Evolutionary conservation across 2,797 vertebrate species (phyloP), one percentile per base, ranked within the genome.

Genomic region (Esox masquinongy): DNA sequence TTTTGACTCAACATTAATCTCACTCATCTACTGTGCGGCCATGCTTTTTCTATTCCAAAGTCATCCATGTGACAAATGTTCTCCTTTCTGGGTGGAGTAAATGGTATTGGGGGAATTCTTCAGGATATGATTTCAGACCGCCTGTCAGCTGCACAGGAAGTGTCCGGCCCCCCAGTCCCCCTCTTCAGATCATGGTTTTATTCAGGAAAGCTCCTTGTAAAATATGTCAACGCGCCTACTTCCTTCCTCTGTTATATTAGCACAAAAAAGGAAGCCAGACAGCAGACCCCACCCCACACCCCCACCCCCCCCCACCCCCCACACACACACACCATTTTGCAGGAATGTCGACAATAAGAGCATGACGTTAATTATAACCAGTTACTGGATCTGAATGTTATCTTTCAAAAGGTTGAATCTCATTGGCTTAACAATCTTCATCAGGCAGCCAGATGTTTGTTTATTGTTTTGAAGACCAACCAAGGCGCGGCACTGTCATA

Each of bases 131-230:
- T 82, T 79, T 92, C 88, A 93, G 86, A 79, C 74, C 75, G 79
- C 78, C 80, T 88, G 86, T 92, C 89, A 92, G 90, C 91, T 91
- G 87, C 86, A 87, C 74, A 87, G 92, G 93, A 94, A 92, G 86
- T 83, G 87, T 70, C 79, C 36, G 5, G 83, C 84, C 84, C 78
- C 84, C 79, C 80, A 68, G 49, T 29, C 69, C 80, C 78, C 75
- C 85, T 56, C 7, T 53, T 68, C 73, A 83, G 81, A 86, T 88
- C 79, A 83, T 66, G 61, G 68, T 68, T 74, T 80, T 79, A 81
- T 87, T 61, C 88, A 92, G 92, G 92, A 93, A 43, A 92, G 84
- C 79, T 83, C 74, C 77, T 74, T 83, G 82, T 82, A 78, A 89
- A 90, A 92, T 74, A 66, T 75, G 80, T 59, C 82, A 70, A 31